phyloP scores from a whole-genome alignment of 2,888 invertebrate species.

The Ctena decussata region DNA sequence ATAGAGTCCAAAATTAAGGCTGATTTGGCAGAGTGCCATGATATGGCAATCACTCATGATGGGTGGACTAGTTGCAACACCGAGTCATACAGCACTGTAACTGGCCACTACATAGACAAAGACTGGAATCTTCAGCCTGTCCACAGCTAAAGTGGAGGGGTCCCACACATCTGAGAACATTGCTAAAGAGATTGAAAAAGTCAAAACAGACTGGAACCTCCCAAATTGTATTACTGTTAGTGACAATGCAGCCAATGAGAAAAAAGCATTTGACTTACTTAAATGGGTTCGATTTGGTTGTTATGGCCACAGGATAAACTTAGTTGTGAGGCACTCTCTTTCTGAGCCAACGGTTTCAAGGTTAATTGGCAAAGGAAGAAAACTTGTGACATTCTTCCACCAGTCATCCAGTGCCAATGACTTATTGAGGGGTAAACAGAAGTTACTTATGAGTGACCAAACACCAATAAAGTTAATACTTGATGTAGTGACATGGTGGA shows the following conservation, averaged over 20 bases:
- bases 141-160: not conserved
- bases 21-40: too few relatives aligned
- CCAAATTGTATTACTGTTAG: constrained; percentile 26
- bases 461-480: constrained; percentile 21
- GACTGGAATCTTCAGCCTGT: constrained; percentile 23
- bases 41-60: constrained; percentile 1
- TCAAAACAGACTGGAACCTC: not conserved
- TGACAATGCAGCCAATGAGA: constrained; percentile 32
- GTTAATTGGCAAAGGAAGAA: constrained; percentile 18
- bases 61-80: constrained; percentile 28
- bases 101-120: constrained; percentile 27
- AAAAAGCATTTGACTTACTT: constrained; percentile 21
- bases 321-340: constrained; percentile 52
- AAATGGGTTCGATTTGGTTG: constrained; percentile 31
- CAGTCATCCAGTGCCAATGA: constrained; percentile 42
- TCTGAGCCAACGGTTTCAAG: not conserved
- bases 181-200: constrained; percentile 22
- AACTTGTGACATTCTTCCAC: constrained; percentile 46
- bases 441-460: constrained; percentile 13
- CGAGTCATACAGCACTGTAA: constrained; percentile 39
- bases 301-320: constrained; percentile 54
- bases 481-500: constrained; percentile 44
- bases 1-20: not conserved
- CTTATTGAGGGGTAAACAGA: constrained; percentile 13
- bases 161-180: constrained; percentile 33